phyloP scores from a whole-genome alignment of 2,113 vertebrate species.

The Apistogramma diplotaenia region DNA sequence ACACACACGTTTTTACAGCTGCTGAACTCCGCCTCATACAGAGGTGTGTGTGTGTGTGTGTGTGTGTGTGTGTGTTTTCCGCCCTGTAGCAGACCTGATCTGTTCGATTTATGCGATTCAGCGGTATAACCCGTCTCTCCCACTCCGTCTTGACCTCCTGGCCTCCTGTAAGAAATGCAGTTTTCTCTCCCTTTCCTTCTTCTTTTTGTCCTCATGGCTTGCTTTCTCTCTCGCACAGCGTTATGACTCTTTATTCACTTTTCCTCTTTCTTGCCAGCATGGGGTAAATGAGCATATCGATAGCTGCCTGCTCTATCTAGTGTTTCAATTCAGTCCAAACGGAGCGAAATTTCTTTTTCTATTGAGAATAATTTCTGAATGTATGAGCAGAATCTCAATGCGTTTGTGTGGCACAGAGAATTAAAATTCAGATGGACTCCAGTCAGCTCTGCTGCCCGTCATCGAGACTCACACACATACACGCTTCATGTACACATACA shows the following conservation, averaged over 20 bases:
- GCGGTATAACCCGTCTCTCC: slow-evolving; percentile 11
- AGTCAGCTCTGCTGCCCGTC: slow-evolving; percentile 23
- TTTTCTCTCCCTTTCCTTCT: slow-evolving; percentile 4
- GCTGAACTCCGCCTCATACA: background rate
- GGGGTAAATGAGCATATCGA: slow-evolving; percentile 41
- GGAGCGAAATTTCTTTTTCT: slow-evolving; percentile 18
- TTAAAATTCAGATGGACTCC: slow-evolving; percentile 50
- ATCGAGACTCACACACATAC: background rate
- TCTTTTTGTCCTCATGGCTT: background rate
- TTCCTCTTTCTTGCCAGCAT: slow-evolving; percentile 5
- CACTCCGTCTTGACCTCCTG: slow-evolving; percentile 20
- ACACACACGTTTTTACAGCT: background rate
- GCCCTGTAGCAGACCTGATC: slow-evolving; percentile 35
- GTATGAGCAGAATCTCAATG: slow-evolving; percentile 51
- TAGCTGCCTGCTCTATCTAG: slow-evolving; percentile 23
- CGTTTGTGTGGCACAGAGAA: slow-evolving; percentile 18
- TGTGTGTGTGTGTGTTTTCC: background rate
- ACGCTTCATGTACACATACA: background rate
- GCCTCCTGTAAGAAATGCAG: slow-evolving; percentile 6
- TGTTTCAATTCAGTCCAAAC: slow-evolving; percentile 10
- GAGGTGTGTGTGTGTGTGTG: background rate
- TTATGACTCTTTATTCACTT: slow-evolving; percentile 11
- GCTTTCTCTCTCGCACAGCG: background rate
- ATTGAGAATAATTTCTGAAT: slow-evolving; percentile 45
- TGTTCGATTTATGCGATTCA: slow-evolving; percentile 42